phyloP scores from a whole-genome alignment of 92 coral and sea anemone species.

The Hydrozoanthus gracilis region DNA sequence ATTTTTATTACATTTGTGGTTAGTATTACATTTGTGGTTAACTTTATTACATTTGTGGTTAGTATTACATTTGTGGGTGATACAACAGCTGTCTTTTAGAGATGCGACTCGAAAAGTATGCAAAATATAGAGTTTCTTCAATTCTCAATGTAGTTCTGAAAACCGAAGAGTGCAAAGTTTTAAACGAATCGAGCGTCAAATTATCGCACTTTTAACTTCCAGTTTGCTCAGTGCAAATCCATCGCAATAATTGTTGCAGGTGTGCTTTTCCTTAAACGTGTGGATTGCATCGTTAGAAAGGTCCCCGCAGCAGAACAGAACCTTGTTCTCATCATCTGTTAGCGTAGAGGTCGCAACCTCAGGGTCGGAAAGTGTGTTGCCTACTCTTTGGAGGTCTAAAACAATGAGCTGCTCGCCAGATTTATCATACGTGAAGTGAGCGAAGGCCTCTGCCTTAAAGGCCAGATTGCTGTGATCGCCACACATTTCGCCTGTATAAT shows the following conservation, averaged over 20 bases:
- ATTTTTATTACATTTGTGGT: too few relatives aligned
- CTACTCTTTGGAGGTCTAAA: conserved; percentile 39
- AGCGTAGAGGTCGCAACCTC: conserved; percentile 24
- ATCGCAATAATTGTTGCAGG: neutral
- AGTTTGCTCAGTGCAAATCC: neutral
- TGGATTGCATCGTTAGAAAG: conserved; percentile 4
- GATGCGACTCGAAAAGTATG: too few relatives aligned
- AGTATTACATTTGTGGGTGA: too few relatives aligned
- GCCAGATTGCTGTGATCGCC: conserved; percentile 8
- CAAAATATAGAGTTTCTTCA: too few relatives aligned
- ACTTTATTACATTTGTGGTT: too few relatives aligned
- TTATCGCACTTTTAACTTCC: too few relatives aligned
- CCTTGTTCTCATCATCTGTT: neutral
- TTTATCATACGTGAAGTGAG: conserved; percentile 30
- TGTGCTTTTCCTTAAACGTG: neutral
- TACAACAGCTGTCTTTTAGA: too few relatives aligned
- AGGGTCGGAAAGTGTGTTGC: conserved; percentile 22
- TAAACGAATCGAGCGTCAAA: too few relatives aligned
- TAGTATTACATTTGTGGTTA: too few relatives aligned
- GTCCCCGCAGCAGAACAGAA: conserved; percentile 32
- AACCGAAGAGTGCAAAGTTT: too few relatives aligned
- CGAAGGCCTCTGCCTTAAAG: conserved; percentile 22
- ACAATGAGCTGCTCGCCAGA: conserved; percentile 34
- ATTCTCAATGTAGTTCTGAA: too few relatives aligned
- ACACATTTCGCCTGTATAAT: conserved; percentile 21